Percentiles rank a stretch among this genome's conserved stretches.
phyloP scores from a whole-genome alignment of 1,140 invertebrate genomes.

The Drosophila fuyamai region DNA sequence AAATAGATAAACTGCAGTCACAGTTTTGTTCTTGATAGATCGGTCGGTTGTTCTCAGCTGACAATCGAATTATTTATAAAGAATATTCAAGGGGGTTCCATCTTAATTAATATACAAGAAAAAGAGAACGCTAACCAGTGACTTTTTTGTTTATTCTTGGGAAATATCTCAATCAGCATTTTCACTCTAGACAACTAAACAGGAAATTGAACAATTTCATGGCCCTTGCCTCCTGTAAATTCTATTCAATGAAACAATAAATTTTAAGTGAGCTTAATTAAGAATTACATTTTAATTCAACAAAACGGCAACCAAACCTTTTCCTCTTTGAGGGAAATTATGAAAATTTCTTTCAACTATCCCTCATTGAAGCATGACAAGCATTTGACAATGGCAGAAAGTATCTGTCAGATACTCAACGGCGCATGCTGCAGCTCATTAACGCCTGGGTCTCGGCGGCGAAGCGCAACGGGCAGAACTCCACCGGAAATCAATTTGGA shows the following conservation, averaged over 20 bases:
- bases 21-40: slow-evolving; percentile 56
- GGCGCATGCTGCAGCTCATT: slow-evolving; percentile 77
- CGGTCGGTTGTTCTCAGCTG: slow-evolving; percentile 46
- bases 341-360: slow-evolving; percentile 41
- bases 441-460: slow-evolving; percentile 67
- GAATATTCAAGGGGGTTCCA: slow-evolving; percentile 2
- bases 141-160: not conserved
- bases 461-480: slow-evolving; percentile 61
- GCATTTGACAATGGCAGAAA: slow-evolving; percentile 60
- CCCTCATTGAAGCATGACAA: slow-evolving; percentile 73
- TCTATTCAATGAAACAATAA: slow-evolving; percentile 57
- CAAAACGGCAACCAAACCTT: slow-evolving; percentile 22
- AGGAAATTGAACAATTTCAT: slow-evolving; percentile 78
- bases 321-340: slow-evolving; percentile 32
- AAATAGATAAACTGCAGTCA: slow-evolving; percentile 68
- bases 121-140: not conserved
- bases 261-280: slow-evolving; percentile 75
- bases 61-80: slow-evolving; percentile 44
- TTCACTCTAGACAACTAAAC: slow-evolving; percentile 15
- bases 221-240: slow-evolving; percentile 57
- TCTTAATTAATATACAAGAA: slow-evolving; percentile 21
- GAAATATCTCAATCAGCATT: slow-evolving; percentile 38
- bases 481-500: slow-evolving; percentile 74
- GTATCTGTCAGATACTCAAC: slow-evolving; percentile 70
- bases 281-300: slow-evolving; percentile 77